A percentile compares a stretch with the other conserved stretches of the same genome.
Conservation (phyloP, 1,140 invertebrate genomes). For the Arctopsyche grandis region DNA sequence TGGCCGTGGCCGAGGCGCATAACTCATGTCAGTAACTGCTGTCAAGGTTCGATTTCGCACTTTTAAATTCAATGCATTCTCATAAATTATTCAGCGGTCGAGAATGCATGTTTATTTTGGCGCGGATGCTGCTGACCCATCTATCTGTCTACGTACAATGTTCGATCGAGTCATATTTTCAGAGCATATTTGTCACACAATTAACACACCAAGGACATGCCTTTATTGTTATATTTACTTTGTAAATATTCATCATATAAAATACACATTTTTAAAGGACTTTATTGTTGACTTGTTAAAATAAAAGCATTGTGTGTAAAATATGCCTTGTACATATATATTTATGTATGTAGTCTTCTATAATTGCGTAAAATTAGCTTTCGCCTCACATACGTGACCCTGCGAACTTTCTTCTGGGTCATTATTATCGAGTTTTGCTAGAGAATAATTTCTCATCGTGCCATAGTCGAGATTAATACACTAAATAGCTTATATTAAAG, state of each 20-base stretch:
- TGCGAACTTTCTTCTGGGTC: constrained; percentile 3
- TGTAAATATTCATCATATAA: too few species aligned
- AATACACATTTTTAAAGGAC: too few species aligned
- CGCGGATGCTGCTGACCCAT: constrained; percentile 30
- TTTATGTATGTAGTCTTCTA: too few species aligned
- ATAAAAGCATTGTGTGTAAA: too few species aligned
- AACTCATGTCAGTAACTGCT: constrained; percentile 50
- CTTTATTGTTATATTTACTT: too few species aligned
- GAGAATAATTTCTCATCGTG: neutral
- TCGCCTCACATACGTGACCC: constrained; percentile 18
- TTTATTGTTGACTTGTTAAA: too few species aligned
- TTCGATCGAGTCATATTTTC: constrained; percentile 2
- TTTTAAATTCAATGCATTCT: constrained; percentile 52
- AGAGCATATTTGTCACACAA: constrained; percentile 19
- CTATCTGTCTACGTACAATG: too few species aligned
- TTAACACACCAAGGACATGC: constrained; percentile 12
- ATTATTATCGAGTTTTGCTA: neutral
- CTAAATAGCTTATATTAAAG: too few species aligned
- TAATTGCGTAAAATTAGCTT: constrained; percentile 2
- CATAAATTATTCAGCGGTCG: constrained; percentile 45
- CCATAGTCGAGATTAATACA: neutral
- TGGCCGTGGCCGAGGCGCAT: constrained; percentile 11
- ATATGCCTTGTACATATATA: too few species aligned
- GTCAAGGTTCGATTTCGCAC: constrained; percentile 52
- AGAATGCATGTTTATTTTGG: constrained; percentile 47